Percentiles rank a stretch among this genome's conserved stretches.
Conservation (phyloP, 2,888 invertebrate species). For the Rhorus exstirpatorius region DNA sequence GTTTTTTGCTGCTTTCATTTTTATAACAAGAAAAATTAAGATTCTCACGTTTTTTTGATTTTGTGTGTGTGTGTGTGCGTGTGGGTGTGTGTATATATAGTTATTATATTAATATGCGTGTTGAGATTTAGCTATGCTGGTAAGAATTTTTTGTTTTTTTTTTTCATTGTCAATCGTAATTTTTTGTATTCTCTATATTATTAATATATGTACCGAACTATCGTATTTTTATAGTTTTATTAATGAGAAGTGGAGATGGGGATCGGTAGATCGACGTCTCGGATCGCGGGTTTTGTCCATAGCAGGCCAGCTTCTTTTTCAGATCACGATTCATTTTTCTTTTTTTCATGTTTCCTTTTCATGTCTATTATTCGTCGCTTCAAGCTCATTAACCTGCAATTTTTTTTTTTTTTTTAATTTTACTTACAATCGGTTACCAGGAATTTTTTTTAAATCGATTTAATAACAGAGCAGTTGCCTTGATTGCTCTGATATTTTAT, state of each 20-base stretch:
- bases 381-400: conserved; percentile 78
- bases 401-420: conserved; percentile 23
- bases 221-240: conserved; percentile 76
- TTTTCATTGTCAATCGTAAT: conserved; percentile 26
- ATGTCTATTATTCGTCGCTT: conserved; percentile 29
- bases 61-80: background rate
- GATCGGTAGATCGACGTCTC: conserved; percentile 75
- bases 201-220: conserved; percentile 76
- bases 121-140: conserved; percentile 58
- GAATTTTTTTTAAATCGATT: too few relatives aligned
- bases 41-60: conserved; percentile 44
- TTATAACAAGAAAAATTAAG: conserved; percentile 47
- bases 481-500: too few relatives aligned
- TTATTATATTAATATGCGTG: conserved; percentile 54
- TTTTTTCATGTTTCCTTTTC: conserved; percentile 57
- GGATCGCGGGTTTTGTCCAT: conserved; percentile 80
- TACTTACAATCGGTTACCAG: too few relatives aligned
- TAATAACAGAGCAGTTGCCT: too few relatives aligned
- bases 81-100: conserved; percentile 17
- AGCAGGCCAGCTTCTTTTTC: conserved; percentile 81
- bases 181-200: conserved; percentile 67
- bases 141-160: conserved; percentile 31
- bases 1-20: conserved; percentile 49
- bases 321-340: conserved; percentile 76
- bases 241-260: conserved; percentile 51